A percentile compares a stretch with the other conserved stretches of the same genome.
These are phyloP conservation scores for Colletes gigas DNA, from an alignment of 1,140 invertebrate genomes.

Conservation along the genomic window DNA sequence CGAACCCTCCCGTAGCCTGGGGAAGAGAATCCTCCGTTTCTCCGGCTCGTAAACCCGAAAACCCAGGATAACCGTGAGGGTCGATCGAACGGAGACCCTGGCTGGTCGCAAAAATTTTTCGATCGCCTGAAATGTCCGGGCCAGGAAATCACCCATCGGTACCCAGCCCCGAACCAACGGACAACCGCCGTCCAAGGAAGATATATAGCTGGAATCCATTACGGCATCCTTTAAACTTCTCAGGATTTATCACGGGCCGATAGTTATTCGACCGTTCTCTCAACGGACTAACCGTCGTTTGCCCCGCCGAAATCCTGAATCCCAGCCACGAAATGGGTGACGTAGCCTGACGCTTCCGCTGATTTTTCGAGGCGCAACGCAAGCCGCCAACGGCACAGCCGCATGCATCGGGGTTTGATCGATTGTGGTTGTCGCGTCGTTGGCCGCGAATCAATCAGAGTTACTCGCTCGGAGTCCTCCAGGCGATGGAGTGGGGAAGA, in stretches of 20 bases:
- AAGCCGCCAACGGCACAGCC: not conserved
- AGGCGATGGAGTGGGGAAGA: not conserved
- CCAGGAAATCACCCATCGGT: conserved; percentile 16
- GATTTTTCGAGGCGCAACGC: not conserved
- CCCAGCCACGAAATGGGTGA: not conserved
- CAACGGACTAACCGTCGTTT: conserved; percentile 12
- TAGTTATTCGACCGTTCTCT: conserved; percentile 37
- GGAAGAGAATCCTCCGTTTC: too few relatives aligned
- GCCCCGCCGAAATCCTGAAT: not conserved
- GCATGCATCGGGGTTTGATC: conserved; percentile 19
- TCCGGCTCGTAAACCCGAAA: too few relatives aligned
- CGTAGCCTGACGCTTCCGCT: not conserved
- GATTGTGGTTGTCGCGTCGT: conserved; percentile 37
- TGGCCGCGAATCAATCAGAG: conserved; percentile 25
- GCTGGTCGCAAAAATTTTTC: conserved; percentile 35
- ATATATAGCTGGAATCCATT: conserved; percentile 55
- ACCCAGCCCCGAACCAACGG: not conserved
- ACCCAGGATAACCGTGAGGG: not conserved
- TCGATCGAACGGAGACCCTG: not conserved
- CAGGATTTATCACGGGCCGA: conserved; percentile 52
- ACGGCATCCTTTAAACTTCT: conserved; percentile 57
- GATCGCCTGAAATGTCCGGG: conserved; percentile 32
- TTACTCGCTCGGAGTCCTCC: not conserved
- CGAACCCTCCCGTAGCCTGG: too few relatives aligned
- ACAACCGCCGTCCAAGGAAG: conserved; percentile 16